Evolutionary conservation across 1,140 invertebrate species (phyloP), one percentile per base, ranked within the genome.

Genomic region (Varroa destructor): DNA sequence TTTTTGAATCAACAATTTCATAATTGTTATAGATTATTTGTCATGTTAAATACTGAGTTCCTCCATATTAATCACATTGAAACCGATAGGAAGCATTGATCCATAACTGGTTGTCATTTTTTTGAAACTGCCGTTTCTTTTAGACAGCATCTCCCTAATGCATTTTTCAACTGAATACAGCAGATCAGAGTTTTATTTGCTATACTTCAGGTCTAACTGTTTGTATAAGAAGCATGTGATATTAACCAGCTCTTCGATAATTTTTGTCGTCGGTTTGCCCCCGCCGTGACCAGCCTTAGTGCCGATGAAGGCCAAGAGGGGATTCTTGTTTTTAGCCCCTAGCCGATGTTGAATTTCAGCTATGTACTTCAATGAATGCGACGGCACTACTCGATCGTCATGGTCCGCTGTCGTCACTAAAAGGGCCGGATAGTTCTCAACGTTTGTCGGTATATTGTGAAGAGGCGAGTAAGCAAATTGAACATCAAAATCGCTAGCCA

Each of bases 201-300:
- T 37, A 3, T 40, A 36, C 2, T n/a, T 12, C 40, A 67, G 37
- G 3, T 40, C 40, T 1, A 67, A 8, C 14, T 12, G 14, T 40
- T 43, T 12, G 61, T 71, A 61, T 4, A 73, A 43, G 55, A 42
- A 12, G 55, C 25, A 64, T 40, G 36, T 64, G 12, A 72, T n/a
- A 46, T 36, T 25, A 6, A 74, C 43, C 46, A 56, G 58, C 57
- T 55, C 71, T 79, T 84, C 86, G 82, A 91, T 88, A 73, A 90
- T 81, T 86, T 95, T 95, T 6, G 85, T 81, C 14, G 92, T 97
- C 71, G 95, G 93, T 81, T 97, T 98, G 40, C 94, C 94, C 75
- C 86, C 85, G 67, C 96, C 95, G 82, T 99, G 96, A 0, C 96
- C 96, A 56, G 93, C 88, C 81, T 96, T 94, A 8, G 89, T 93